Evolutionary conservation across 2,797 vertebrate genomes (phyloP).

Genomic region (Siniperca obscura): DNA sequence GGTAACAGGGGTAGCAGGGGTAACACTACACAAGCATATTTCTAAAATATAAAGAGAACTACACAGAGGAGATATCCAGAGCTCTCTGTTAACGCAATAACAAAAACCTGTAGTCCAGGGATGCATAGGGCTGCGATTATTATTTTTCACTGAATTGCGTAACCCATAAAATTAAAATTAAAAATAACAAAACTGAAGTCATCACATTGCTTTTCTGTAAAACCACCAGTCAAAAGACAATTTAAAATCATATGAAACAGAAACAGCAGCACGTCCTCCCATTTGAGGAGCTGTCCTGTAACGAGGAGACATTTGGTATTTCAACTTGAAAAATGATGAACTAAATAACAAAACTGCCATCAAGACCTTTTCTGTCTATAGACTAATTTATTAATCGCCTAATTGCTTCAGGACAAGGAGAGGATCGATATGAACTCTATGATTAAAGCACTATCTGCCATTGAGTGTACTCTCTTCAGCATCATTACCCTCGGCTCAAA

Average conservation of each 20-base stretch:
- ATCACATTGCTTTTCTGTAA: background rate
- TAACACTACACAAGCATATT: conserved; percentile 1
- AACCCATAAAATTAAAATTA: background rate
- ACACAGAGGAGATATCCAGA: background rate
- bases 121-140: background rate
- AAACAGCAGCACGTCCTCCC: background rate
- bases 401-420: conserved; percentile 1
- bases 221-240: background rate
- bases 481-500: background rate
- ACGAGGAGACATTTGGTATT: background rate
- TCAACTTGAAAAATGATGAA: background rate
- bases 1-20: background rate
- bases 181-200: background rate
- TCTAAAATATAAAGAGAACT: background rate
- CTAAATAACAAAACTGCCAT: conserved; percentile 3
- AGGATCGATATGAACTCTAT: background rate
- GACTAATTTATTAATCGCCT: conserved; percentile 11
- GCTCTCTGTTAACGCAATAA: background rate
- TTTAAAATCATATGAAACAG: background rate
- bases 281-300: background rate
- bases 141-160: background rate
- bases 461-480: background rate
- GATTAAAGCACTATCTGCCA: background rate
- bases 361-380: background rate
- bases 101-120: background rate